Base-by-base conservation (phyloP, 2,888 invertebrate species). In the Drosophila tanythrix region DNA sequence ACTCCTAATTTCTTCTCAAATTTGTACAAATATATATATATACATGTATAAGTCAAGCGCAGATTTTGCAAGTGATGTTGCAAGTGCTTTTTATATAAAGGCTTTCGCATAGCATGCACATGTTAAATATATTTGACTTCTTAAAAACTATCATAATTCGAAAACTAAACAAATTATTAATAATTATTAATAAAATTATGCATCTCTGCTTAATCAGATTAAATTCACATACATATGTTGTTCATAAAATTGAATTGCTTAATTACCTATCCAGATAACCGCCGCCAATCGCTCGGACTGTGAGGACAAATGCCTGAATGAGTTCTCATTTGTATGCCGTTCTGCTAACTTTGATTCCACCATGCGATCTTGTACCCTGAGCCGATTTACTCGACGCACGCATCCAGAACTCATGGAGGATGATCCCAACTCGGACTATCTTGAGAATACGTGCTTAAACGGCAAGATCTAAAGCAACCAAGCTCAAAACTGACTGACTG, bases 361-460 rank as follows among this genome's bases (percentile, higher is more conserved):
- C 0, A 94, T 96, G 89, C 94, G 97, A 72, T 96, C 96, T 53
- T 98, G 98, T 90, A 96, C 96, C 11, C 93, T 98, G 40, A 97
- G 97, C 91, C 93, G 95, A 79, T 97, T 97, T 90, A 98, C 98
- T 0, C 94, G 97, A 85, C 94, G 98, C 89, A 97, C 97, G 0
- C 97, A 97, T 92, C 97, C 98, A 0, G 97, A 97, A 88, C 93
- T 97, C 15, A 93, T 98, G 56, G 96, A 97, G 92, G 97, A 97
- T 86, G 97, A 98, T 91, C 96, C 97, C 2, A 97, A 97, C 91
- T 96, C 97, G 1, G 98, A 98, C 92, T 98, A 98, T 92, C 94
- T 98, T 89, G 98, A 98, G 94, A 98, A 98, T 90, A 97, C 97
- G 56, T 98, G 98, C 92, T 93, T 98, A 15, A 97, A 97, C 91